Evolutionary conservation across 2,888 invertebrate species (phyloP).

Genomic region (Oligia strigilis): DNA sequence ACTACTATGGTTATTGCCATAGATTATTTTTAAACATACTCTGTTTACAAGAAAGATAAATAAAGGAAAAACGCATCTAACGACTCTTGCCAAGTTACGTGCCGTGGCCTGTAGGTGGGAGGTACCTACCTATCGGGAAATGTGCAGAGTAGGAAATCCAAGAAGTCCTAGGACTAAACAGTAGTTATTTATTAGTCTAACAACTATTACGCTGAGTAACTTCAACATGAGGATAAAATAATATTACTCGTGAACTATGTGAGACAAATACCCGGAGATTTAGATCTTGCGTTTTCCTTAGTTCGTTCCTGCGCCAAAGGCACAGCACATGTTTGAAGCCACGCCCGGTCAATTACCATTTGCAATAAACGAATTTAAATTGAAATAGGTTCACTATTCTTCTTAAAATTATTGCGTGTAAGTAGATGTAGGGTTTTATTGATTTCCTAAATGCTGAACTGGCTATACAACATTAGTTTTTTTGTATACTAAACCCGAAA

Average conservation of each 20-base stretch:
- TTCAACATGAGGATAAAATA: conserved; percentile 25
- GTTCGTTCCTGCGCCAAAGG: background rate
- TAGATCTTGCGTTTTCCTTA: conserved; percentile 13
- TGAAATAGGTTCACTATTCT: background rate
- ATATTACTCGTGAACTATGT: conserved; percentile 22
- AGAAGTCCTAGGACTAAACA: conserved; percentile 48
- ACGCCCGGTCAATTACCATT: conserved; percentile 28
- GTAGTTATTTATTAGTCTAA: conserved; percentile 39
- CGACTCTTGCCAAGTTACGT: no score
- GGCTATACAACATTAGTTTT: no score
- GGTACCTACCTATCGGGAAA: conserved; percentile 16
- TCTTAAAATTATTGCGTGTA: background rate
- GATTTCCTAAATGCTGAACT: background rate
- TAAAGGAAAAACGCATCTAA: no score
- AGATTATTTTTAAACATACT: no score
- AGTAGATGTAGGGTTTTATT: background rate
- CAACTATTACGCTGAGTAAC: conserved; percentile 43
- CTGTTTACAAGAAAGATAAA: no score
- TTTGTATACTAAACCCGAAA: no score
- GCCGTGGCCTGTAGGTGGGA: no score
- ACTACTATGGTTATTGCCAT: no score
- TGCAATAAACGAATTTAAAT: background rate
- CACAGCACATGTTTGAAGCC: conserved; percentile 16
- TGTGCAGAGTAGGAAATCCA: conserved; percentile 45
- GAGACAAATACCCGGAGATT: conserved; percentile 16